These are phyloP conservation scores for Orbicella faveolata DNA, from an alignment of 64 coral and sea anemone genomes.

Conservation along the genomic window DNA sequence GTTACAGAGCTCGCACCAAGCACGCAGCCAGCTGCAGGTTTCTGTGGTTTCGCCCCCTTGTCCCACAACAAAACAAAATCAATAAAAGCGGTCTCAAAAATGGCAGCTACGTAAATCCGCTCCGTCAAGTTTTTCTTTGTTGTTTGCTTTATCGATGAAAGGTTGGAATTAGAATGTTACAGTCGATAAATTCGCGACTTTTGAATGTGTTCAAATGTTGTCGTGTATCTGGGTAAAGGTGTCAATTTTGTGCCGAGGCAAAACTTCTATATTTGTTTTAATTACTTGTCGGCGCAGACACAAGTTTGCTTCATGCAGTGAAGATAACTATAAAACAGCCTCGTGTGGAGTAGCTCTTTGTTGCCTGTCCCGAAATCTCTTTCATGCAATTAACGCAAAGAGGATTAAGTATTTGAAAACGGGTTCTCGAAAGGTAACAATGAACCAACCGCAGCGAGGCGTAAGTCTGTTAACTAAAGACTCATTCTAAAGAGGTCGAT, in stretches of 20 bases:
- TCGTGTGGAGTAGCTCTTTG: background rate
- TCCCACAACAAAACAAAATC: background rate
- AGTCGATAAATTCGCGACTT: background rate
- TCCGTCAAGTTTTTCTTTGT: background rate
- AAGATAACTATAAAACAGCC: background rate
- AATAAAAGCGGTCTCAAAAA: background rate
- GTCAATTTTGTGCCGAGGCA: background rate
- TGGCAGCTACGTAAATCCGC: background rate
- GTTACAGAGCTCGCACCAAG: background rate
- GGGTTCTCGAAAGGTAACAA: conserved; percentile 23
- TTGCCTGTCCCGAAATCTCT: conserved; percentile 9
- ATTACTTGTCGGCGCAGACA: background rate
- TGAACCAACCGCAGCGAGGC: background rate
- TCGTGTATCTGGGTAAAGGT: background rate
- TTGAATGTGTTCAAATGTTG: background rate
- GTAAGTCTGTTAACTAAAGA: background rate
- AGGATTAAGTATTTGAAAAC: conserved; percentile 22
- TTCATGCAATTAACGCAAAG: conserved; percentile 33
- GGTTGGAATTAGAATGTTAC: conserved; percentile 32
- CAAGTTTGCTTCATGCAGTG: background rate
- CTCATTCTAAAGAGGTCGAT: background rate
- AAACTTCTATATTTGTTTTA: background rate
- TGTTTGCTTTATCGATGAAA: conserved; percentile 20
- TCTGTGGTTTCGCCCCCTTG: conserved; percentile 6
- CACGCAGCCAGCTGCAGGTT: background rate